phyloP scores from a whole-genome alignment of 2,888 invertebrate genomes.

The Zaprionus obscuricornis region DNA sequence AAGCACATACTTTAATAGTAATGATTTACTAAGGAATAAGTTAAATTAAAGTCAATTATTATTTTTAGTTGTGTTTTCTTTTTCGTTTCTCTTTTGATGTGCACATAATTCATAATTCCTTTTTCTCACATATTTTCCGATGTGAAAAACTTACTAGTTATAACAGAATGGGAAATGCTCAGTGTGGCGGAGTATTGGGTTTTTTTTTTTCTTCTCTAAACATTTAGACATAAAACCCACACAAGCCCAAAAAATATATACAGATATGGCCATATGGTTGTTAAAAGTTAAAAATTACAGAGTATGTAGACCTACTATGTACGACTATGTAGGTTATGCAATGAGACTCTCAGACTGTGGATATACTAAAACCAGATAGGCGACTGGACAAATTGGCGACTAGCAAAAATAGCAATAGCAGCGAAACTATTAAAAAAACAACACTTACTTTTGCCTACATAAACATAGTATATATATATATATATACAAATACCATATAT shows the following conservation, averaged over 20 bases:
- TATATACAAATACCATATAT: background rate
- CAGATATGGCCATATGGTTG: conserved; percentile 34
- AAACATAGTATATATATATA: too few relatives aligned
- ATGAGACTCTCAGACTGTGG: conserved; percentile 24
- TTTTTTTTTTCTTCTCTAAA: background rate
- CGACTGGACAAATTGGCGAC: conserved; percentile 11
- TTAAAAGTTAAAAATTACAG: conserved; percentile 25
- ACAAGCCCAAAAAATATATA: conserved; percentile 24
- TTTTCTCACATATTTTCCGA: too few relatives aligned
- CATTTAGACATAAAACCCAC: conserved; percentile 20
- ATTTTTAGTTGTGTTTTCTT: too few relatives aligned
- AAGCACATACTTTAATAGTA: too few relatives aligned
- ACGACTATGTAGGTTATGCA: conserved; percentile 37
- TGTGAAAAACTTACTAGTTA: too few relatives aligned
- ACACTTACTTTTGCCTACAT: conserved; percentile 18
- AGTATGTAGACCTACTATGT: too few relatives aligned
- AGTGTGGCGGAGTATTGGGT: too few relatives aligned
- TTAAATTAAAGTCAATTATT: too few relatives aligned
- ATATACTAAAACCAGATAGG: conserved; percentile 21
- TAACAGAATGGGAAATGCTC: too few relatives aligned
- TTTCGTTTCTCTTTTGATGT: too few relatives aligned
- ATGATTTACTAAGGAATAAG: too few relatives aligned
- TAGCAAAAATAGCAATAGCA: background rate
- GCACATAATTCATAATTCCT: too few relatives aligned
- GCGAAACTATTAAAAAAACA: conserved; percentile 18